Percentiles rank a stretch among this genome's conserved stretches.
Evolutionary conservation across 37 sponge, comb jelly and placozoan genomes (phyloP).

Genomic region (Bolinopsis microptera): DNA sequence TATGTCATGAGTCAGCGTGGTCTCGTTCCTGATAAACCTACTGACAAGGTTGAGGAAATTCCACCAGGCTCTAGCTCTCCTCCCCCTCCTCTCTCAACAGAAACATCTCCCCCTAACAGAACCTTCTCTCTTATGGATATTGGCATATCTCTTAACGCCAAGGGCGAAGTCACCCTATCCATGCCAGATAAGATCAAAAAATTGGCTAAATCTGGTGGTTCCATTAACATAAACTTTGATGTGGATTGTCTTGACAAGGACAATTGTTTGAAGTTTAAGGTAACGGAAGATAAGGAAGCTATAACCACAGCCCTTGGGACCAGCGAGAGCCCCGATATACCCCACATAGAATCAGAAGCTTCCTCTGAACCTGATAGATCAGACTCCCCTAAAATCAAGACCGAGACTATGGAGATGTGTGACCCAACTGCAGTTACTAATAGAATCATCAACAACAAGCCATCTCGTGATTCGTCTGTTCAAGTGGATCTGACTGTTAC

Average conservation of each 20-base stretch:
- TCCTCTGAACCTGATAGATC: background rate
- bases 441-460: background rate
- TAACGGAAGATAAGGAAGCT: background rate
- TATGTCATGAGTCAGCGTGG: background rate
- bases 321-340: background rate
- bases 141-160: constrained; percentile 23
- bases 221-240: constrained; percentile 33
- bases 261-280: constrained; percentile 29
- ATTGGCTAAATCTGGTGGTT: background rate
- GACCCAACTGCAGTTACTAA: background rate
- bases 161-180: constrained; percentile 27
- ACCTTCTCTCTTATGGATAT: constrained; percentile 26
- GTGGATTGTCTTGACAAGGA: background rate
- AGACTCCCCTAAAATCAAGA: background rate
- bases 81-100: background rate
- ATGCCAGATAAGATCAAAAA: constrained; percentile 30
- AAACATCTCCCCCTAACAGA: background rate
- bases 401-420: background rate
- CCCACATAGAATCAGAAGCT: background rate
- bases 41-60: background rate
- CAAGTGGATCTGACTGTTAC: background rate
- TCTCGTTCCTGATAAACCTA: background rate
- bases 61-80: background rate
- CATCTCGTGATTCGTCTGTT: background rate
- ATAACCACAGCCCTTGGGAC: background rate